phyloP scores from a whole-genome alignment of 2,113 vertebrate genomes.

The Erpornis zantholeuca region DNA sequence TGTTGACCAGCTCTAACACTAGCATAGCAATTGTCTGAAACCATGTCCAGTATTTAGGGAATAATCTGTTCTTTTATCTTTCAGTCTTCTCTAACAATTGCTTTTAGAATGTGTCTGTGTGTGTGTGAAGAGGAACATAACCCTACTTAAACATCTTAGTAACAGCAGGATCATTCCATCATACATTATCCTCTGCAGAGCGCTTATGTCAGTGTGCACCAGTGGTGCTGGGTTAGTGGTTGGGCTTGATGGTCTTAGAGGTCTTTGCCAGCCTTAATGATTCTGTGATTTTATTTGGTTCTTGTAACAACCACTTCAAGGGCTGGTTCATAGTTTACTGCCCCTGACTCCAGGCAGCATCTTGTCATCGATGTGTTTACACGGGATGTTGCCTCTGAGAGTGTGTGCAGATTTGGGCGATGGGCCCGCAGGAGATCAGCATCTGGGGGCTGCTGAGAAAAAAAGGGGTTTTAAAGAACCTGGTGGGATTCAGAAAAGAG shows the following conservation, averaged over 20 bases:
- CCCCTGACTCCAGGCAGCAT: background rate
- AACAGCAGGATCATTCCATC: background rate
- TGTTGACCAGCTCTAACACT: background rate
- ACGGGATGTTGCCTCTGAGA: background rate
- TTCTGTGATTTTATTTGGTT: background rate
- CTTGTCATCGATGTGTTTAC: background rate
- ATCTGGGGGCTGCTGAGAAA: background rate
- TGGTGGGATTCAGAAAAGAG: background rate
- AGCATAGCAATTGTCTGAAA: background rate
- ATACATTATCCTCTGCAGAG: background rate
- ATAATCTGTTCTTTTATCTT: background rate
- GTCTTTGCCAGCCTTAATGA: background rate
- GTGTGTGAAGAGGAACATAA: background rate
- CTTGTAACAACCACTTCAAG: background rate
- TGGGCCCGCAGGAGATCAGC: background rate
- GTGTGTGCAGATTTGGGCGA: background rate
- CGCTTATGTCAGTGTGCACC: background rate
- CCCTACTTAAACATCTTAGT: background rate
- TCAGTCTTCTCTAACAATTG: background rate
- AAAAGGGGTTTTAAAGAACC: background rate
- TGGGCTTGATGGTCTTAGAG: background rate
- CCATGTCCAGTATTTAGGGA: background rate
- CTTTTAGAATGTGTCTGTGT: background rate
- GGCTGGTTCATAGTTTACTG: background rate
- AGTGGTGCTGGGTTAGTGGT: background rate